phyloP scores from a whole-genome alignment of 2,113 vertebrate species.

The Paradoxurus hermaphroditus region DNA sequence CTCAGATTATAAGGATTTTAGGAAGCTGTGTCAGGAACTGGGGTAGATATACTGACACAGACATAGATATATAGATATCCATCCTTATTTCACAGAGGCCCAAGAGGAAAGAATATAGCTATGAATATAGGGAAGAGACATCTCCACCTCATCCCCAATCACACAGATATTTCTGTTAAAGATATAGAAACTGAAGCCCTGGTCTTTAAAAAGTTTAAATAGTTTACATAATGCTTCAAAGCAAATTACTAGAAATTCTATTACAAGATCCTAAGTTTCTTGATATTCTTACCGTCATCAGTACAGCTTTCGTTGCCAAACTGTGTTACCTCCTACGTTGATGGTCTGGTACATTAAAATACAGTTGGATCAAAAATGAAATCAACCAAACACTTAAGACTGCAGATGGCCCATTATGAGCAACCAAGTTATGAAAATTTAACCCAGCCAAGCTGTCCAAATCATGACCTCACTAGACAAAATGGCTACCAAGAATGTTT shows the following conservation, averaged over 20 bases:
- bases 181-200: background rate
- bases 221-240: background rate
- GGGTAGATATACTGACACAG: background rate
- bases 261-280: background rate
- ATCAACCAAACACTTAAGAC: background rate
- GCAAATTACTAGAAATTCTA: background rate
- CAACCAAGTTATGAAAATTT: background rate
- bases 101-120: background rate
- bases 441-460: background rate
- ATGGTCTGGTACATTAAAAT: background rate
- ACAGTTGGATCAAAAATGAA: background rate
- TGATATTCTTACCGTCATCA: background rate
- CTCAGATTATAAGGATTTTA: background rate
- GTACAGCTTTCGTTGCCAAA: background rate
- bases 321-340: background rate
- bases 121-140: background rate
- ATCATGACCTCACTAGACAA: background rate
- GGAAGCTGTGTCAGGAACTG: background rate
- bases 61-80: background rate
- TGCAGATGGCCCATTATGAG: background rate
- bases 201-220: background rate
- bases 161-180: background rate
- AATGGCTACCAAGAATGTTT: background rate
- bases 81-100: background rate
- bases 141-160: background rate